These are phyloP conservation scores for Nomada fucata DNA, from an alignment of 2,888 invertebrate species.

Conservation along the genomic window DNA sequence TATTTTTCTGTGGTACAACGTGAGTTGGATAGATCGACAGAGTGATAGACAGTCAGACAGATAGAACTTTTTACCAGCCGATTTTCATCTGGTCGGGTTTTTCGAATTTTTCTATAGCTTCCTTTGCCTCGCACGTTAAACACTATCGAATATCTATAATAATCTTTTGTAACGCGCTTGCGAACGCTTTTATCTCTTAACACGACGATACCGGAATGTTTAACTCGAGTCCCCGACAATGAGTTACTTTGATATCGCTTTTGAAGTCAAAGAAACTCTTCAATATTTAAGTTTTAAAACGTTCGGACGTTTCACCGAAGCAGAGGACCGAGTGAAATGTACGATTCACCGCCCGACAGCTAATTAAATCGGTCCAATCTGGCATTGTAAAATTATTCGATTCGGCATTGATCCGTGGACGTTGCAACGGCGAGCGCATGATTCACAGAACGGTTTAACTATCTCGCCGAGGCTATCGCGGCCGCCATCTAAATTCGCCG, in stretches of 20 bases:
- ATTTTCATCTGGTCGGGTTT: conserved; percentile 58
- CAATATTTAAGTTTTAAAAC: too few relatives aligned
- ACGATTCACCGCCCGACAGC: not conserved
- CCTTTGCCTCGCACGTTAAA: conserved; percentile 2
- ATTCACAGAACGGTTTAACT: not conserved
- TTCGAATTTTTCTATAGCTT: not conserved
- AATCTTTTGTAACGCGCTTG: not conserved
- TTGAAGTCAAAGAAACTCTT: too few relatives aligned
- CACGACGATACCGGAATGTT: not conserved
- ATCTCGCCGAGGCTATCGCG: not conserved
- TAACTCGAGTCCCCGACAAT: too few relatives aligned
- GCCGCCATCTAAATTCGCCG: not conserved
- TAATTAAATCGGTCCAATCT: not conserved
- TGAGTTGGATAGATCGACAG: conserved; percentile 62
- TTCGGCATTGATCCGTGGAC: not conserved
- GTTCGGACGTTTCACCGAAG: not conserved
- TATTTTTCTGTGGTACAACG: conserved; percentile 64
- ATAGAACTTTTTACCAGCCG: conserved; percentile 62
- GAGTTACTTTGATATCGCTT: too few relatives aligned
- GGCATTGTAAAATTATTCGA: not conserved
- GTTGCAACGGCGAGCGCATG: not conserved
- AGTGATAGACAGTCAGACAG: conserved; percentile 65
- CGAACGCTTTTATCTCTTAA: conserved; percentile 18
- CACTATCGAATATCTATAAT: not conserved
- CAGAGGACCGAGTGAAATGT: not conserved